Evolutionary conservation across 2,797 vertebrate genomes (phyloP).

Genomic region (Bradypodion ventrale): DNA sequence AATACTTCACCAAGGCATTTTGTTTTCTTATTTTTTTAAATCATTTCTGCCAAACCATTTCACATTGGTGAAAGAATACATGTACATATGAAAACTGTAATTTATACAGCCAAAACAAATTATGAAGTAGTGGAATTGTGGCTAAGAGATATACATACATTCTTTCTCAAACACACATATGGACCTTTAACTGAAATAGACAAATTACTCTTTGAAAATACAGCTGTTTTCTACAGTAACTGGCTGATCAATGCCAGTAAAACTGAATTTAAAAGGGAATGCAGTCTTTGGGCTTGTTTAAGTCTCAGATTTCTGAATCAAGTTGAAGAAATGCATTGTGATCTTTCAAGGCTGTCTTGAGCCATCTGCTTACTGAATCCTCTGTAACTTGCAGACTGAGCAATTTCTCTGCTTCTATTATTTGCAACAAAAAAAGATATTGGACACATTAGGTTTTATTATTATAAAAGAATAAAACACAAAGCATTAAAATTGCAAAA

Average conservation of each 20-base stretch:
- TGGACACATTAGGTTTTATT: too few species aligned
- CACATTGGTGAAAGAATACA: background rate
- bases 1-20: background rate
- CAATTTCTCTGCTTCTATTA: background rate
- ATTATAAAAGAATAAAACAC: too few species aligned
- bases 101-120: background rate
- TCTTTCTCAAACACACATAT: background rate
- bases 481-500: too few species aligned
- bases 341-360: background rate
- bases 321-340: background rate
- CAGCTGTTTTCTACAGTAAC: background rate
- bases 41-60: background rate
- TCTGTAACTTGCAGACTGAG: background rate
- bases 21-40: background rate
- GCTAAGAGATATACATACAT: background rate
- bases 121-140: background rate
- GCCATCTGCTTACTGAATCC: background rate
- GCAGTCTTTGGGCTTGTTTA: background rate
- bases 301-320: conserved; percentile 11
- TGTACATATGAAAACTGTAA: background rate
- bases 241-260: background rate
- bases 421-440: background rate
- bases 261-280: conserved; percentile 5
- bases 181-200: background rate
- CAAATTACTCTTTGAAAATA: background rate